Base-by-base conservation (phyloP, 2,888 invertebrate species). In the Pyrochroa serraticornis region DNA sequence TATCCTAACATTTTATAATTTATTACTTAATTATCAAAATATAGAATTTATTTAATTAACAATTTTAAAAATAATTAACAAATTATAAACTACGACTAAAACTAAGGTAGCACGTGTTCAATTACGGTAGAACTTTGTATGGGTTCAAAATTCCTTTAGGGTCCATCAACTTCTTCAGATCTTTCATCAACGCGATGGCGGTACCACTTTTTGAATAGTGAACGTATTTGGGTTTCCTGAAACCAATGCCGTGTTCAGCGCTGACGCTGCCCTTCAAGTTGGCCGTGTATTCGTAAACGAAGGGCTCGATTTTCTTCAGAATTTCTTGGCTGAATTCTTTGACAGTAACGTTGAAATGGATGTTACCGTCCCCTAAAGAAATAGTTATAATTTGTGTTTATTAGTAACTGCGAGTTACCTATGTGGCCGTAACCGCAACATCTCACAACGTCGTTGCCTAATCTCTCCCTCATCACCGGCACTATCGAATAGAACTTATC, bases 161-260 rank as follows among this genome's bases (percentile, higher is more conserved):
- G 80, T 99, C 99, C 85, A 98, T 87, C 49, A 92, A 75, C 8
- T 79, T 77, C 78, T 99, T 99, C 48, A 98, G 77, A 43, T 88
- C 82, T 48, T 85, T 85, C 95, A 98, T 97, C 47, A 95, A 80
- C 5, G 81, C 76, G 33, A 97, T 84, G 1, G 93, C 91, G 10
- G 87, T 84, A 10, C 81, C 67, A 47, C 88, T 85, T 80, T 95
- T 95, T 49, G 93, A 92, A 77, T 89, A 92, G 65, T 88, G 87
- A 49, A 97, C 84, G 79, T 88, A 95, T 68, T 92, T 85, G 1
- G 88, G 85, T 75, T 96, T 95, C 58, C 90, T 86, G 73, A 95
- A 92, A 0, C 97, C 99, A 33, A 99, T 87, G 0, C 99, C 99
- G 77, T 99, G 99, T 78, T 99, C 99, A 0, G 98, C 97, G 75